These are phyloP conservation scores for Amniataba percoides DNA, from an alignment of 2,797 vertebrate genomes.

Conservation along the genomic window DNA sequence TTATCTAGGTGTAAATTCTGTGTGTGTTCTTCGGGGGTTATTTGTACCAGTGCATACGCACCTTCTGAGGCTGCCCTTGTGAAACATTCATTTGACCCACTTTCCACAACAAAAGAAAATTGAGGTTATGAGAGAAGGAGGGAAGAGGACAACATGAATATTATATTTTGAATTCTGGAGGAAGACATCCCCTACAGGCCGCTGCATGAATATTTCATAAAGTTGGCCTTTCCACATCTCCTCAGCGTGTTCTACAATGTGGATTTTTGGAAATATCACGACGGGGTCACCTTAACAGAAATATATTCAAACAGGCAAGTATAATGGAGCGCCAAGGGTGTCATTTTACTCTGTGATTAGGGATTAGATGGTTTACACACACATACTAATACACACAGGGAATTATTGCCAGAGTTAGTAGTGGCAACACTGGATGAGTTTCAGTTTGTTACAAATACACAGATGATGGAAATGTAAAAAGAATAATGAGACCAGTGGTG, in stretches of 20 bases:
- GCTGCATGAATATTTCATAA: slow-evolving; percentile 71
- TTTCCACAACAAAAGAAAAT: slow-evolving; percentile 56
- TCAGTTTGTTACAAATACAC: background rate
- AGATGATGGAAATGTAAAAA: background rate
- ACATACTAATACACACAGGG: background rate
- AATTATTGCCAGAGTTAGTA: background rate
- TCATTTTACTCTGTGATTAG: background rate
- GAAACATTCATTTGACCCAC: slow-evolving; percentile 63
- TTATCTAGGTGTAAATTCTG: background rate
- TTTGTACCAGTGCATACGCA: background rate
- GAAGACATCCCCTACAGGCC: slow-evolving; percentile 58
- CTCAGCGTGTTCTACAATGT: slow-evolving; percentile 30
- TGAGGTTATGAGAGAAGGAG: slow-evolving; percentile 48
- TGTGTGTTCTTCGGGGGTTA: slow-evolving; percentile 3
- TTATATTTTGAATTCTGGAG: slow-evolving; percentile 67
- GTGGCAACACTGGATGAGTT: background rate
- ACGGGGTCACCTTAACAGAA: slow-evolving; percentile 6
- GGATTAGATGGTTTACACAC: background rate
- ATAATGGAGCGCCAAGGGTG: background rate
- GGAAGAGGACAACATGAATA: slow-evolving; percentile 72
- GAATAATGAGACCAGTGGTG: background rate
- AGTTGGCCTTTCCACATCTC: slow-evolving; percentile 40
- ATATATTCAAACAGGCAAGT: slow-evolving; percentile 24
- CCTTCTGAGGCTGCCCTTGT: slow-evolving; percentile 26
- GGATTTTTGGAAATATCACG: slow-evolving; percentile 32